phyloP scores from a whole-genome alignment of 2,113 vertebrate genomes.

The Mesocricetus auratus region DNA sequence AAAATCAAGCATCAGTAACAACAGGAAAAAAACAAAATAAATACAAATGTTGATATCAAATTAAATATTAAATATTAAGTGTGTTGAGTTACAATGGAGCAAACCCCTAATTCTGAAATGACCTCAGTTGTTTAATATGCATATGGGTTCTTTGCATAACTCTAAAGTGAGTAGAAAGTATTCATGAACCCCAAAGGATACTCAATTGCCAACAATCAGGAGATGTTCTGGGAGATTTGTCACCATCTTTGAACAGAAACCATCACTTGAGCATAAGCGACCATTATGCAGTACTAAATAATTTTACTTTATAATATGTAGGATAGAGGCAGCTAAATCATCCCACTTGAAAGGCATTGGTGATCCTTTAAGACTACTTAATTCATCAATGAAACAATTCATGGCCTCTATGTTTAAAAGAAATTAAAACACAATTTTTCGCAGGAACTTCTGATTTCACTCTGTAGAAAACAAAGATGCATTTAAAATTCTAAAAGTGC shows the following conservation, averaged over 20 bases:
- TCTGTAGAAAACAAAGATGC: neutral
- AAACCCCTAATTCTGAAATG: conserved; percentile 17
- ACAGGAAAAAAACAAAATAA: neutral
- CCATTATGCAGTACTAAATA: neutral
- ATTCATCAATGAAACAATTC: neutral
- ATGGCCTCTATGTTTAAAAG: neutral
- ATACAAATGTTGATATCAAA: neutral
- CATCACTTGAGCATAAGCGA: neutral
- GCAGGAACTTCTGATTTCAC: neutral
- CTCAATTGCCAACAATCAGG: neutral
- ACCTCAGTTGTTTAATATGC: neutral
- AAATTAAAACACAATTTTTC: neutral
- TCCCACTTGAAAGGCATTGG: neutral
- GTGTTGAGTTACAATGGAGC: neutral
- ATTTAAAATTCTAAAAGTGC: neutral
- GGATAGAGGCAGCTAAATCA: neutral
- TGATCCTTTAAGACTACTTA: neutral
- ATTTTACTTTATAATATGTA: neutral
- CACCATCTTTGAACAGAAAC: neutral
- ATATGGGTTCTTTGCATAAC: neutral
- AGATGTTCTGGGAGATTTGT: neutral
- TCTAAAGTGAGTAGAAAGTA: neutral
- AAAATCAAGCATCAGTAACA: neutral
- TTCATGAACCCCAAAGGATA: neutral
- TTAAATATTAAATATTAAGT: neutral